These are phyloP conservation scores for Zaprionus lachaisei DNA, from an alignment of 1,140 invertebrate genomes.

Conservation along the genomic window DNA sequence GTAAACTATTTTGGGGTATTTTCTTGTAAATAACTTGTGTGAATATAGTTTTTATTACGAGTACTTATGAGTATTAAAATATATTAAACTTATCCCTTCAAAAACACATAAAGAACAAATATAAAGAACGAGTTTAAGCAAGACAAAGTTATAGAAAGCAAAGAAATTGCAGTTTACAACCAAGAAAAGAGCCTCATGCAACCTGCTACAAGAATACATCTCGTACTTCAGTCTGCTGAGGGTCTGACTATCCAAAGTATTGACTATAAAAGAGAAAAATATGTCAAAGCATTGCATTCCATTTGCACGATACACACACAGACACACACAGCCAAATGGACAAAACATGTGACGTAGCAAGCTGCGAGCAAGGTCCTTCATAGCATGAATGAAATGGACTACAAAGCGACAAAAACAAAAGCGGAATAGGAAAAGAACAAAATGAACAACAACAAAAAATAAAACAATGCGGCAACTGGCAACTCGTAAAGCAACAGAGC, in stretches of 20 bases:
- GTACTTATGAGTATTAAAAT: too few relatives aligned
- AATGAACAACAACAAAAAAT: slow-evolving; percentile 20
- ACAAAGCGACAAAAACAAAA: slow-evolving; percentile 69
- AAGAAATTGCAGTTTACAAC: too few relatives aligned
- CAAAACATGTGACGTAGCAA: slow-evolving; percentile 67
- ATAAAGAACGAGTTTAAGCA: too few relatives aligned
- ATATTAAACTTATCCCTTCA: too few relatives aligned
- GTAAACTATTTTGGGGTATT: too few relatives aligned
- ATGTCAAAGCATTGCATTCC: slow-evolving; percentile 71
- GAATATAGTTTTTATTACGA: too few relatives aligned
- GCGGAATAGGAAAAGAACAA: slow-evolving; percentile 32
- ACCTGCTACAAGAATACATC: not conserved
- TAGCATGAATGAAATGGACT: slow-evolving; percentile 79
- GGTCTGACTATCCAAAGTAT: slow-evolving; percentile 20
- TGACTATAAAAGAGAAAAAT: slow-evolving; percentile 57
- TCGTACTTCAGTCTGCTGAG: not conserved
- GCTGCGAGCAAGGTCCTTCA: slow-evolving; percentile 54
- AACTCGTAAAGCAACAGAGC: slow-evolving; percentile 57
- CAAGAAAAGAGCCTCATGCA: not conserved
- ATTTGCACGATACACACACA: slow-evolving; percentile 45
- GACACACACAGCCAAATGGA: slow-evolving; percentile 52
- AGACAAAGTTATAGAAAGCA: too few relatives aligned
- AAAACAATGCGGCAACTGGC: slow-evolving; percentile 65
- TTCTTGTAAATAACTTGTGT: too few relatives aligned
- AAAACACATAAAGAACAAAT: too few relatives aligned